Base-by-base conservation (phyloP, 2,797 vertebrate genomes). In the Loriculus beryllinus region DNA sequence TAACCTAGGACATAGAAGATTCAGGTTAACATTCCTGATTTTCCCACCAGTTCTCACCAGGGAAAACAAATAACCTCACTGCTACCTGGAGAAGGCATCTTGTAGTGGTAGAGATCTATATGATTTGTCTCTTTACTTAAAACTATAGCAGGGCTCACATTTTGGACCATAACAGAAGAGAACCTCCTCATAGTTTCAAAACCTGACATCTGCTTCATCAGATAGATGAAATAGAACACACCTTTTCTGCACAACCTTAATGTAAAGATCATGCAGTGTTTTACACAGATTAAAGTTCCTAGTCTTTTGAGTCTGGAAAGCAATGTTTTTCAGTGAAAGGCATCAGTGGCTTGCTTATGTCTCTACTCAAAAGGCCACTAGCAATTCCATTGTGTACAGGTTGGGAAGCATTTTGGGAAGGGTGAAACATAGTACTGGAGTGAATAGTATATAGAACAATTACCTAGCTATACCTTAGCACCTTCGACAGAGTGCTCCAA, bases 221-320 rank as follows among this genome's bases (percentile, higher is more conserved):
- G 17, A 65, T 1, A 43, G 15, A 33, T 56, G 49, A 80, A 76
- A 48, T 2, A 77, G 37, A 81, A 52, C 13, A 42, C 5, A 40
- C 11, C 20, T 57, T 63, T 71, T 52, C 40, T 39, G 13, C 0
- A 0, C 0, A 1, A 20, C 13, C 20, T 13, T 47, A 52, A 59
- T 33, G 22, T n/a, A 62, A 56, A 80, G 29, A 31, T 20, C 9
- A 49, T 9, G 28, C 6, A 33, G n/a, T 5, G 14, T 18, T 42
- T 65, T 62, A 40, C 37, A 26, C 10, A 35, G 51, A 29, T 43
- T 35, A 20, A 79, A 65, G 57, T 9, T 64, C 20, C 56, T 21
- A 31, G 15, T 43, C 22, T 48, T 33, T 47, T 1, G 1, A 67
- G 23, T 43, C 49, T 65, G 14, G 16, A 75, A 87, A 75, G 15